Percentiles rank a stretch among this genome's conserved stretches.
phyloP scores from a whole-genome alignment of 2,113 vertebrate genomes.

The Psephotus haematonotus region DNA sequence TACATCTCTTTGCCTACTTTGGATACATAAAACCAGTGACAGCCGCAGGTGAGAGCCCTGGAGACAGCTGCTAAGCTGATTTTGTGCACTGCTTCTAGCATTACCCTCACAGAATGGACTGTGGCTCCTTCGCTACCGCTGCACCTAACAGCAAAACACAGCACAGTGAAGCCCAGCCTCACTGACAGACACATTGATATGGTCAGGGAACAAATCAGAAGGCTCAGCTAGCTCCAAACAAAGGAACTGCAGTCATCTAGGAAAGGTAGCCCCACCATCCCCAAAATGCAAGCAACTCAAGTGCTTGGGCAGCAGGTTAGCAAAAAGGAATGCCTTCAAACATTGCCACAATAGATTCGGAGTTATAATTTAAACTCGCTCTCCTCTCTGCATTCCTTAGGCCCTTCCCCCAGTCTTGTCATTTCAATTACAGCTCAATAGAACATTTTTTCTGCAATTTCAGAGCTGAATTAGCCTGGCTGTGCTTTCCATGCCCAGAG shows the following conservation, averaged over 20 bases:
- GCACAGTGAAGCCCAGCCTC: not conserved
- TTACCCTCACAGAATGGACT: not conserved
- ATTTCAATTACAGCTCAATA: not conserved
- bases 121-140: not conserved
- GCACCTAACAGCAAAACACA: not conserved
- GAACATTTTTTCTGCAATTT: not conserved
- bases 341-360: not conserved
- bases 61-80: not conserved
- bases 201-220: not conserved
- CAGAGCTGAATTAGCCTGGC: not conserved
- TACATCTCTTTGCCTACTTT: not conserved
- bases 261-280: accelerated
- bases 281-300: not conserved
- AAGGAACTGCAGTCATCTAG: not conserved
- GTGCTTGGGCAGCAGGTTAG: not conserved
- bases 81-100: not conserved
- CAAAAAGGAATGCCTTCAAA: not conserved
- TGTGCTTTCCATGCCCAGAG: not conserved
- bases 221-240: not conserved
- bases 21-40: not conserved
- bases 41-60: not conserved
- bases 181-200: not conserved
- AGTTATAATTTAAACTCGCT: not conserved
- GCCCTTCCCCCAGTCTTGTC: not conserved
- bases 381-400: not conserved